Percentiles rank a stretch among this genome's conserved stretches.
Conservation (phyloP, 1,140 invertebrate genomes). For the Eumaeus atala region DNA sequence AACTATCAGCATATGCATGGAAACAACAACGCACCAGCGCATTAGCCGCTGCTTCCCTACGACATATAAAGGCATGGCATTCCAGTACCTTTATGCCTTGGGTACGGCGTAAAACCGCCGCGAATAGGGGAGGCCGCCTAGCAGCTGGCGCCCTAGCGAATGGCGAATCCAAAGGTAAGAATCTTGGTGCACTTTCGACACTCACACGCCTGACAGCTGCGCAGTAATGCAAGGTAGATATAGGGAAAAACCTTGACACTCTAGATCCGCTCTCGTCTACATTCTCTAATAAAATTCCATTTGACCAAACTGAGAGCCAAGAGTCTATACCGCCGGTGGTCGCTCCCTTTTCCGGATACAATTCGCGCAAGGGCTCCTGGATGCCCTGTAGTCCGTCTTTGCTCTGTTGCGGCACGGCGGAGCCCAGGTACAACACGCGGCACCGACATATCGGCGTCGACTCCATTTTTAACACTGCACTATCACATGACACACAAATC, state of each 20-base stretch:
- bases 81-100: slow-evolving; percentile 99
- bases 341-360: slow-evolving; percentile 94
- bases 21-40: slow-evolving; percentile 95
- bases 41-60: slow-evolving; percentile 94
- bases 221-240: slow-evolving; percentile 97
- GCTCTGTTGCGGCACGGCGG: slow-evolving; percentile 96
- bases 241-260: slow-evolving; percentile 97
- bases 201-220: slow-evolving; percentile 93
- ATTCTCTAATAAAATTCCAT: slow-evolving; percentile 96
- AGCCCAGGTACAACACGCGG: slow-evolving; percentile 98
- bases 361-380: slow-evolving; percentile 95
- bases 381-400: slow-evolving; percentile 98
- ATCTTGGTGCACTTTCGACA: slow-evolving; percentile 84
- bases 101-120: slow-evolving; percentile 94
- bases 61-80: slow-evolving; percentile 99
- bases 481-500: slow-evolving; percentile 66
- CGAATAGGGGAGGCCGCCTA: slow-evolving; percentile 96
- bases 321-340: slow-evolving; percentile 95
- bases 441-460: slow-evolving; percentile 96
- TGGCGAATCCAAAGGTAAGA: slow-evolving; percentile 96
- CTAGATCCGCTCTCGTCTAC: slow-evolving; percentile 96
- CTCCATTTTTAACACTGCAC: slow-evolving; percentile 72
- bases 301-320: slow-evolving; percentile 97
- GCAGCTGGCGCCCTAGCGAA: slow-evolving; percentile 91
- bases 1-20: slow-evolving; percentile 95